Conservation (phyloP, 2,797 vertebrate genomes). For the Spatula versicolor region DNA sequence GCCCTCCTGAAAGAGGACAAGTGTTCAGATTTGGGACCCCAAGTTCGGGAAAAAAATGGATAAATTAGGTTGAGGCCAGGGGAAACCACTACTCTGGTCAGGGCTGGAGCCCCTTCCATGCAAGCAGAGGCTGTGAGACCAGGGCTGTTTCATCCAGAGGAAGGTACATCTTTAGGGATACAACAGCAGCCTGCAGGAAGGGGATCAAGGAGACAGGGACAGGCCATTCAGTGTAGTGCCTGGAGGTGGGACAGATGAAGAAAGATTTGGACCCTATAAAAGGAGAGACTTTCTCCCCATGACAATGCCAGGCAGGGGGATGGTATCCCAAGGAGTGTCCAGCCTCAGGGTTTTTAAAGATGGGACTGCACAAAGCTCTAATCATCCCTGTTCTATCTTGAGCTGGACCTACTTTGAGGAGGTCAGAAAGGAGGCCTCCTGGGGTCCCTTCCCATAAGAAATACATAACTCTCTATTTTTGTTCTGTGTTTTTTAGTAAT, state of each 20-base stretch:
- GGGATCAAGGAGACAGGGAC: accelerated
- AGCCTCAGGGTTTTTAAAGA: background rate
- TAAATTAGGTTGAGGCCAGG: accelerated
- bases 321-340: background rate
- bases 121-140: background rate
- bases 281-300: background rate
- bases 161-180: background rate
- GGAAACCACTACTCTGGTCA: background rate
- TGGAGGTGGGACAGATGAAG: background rate
- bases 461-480: background rate
- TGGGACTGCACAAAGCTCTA: background rate
- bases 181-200: background rate
- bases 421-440: background rate
- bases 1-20: accelerated
- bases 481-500: background rate
- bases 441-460: background rate
- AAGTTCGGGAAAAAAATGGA: background rate
- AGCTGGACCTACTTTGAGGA: background rate
- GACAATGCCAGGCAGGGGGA: background rate
- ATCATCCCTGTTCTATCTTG: background rate
- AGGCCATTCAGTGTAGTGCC: background rate
- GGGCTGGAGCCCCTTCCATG: background rate
- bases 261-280: accelerated
- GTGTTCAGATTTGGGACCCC: accelerated
- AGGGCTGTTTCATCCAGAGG: background rate